phyloP scores from a whole-genome alignment of 2,888 invertebrate species.

The Pyrocoelia pectoralis region DNA sequence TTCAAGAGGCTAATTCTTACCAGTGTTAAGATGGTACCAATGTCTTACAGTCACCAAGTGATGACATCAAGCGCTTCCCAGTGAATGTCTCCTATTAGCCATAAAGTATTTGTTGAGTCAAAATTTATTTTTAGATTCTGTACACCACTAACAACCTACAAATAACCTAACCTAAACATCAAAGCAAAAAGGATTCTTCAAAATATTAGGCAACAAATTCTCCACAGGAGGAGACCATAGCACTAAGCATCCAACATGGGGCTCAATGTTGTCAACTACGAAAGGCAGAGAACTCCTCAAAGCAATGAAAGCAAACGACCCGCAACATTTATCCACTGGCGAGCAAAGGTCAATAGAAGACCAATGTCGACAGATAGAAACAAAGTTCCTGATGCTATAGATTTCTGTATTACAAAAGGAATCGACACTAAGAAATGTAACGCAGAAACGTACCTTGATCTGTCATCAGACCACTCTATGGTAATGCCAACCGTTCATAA shows the following conservation, averaged over 20 bases:
- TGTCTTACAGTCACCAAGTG: too few species aligned
- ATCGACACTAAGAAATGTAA: slow-evolving; percentile 4
- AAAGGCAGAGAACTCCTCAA: neutral
- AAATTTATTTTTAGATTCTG: too few species aligned
- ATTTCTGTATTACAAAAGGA: neutral
- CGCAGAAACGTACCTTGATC: neutral
- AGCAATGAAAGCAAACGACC: slow-evolving; percentile 12
- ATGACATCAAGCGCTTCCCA: too few species aligned
- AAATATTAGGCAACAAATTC: neutral
- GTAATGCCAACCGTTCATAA: slow-evolving; percentile 3
- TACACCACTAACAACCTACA: too few species aligned
- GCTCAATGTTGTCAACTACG: neutral
- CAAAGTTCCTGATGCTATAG: neutral
- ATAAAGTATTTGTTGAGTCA: too few species aligned
- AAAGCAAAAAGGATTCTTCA: neutral
- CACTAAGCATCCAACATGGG: neutral
- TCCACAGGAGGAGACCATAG: neutral
- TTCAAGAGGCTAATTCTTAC: too few species aligned
- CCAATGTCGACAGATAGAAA: slow-evolving; percentile 4
- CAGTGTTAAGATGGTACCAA: too few species aligned
- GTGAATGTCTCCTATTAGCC: too few species aligned
- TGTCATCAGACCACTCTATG: slow-evolving; percentile 7
- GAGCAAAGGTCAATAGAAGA: slow-evolving; percentile 6
- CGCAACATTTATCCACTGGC: slow-evolving; percentile 10
- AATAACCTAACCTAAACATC: too few species aligned